Evolutionary conservation across 2,113 vertebrate species (phyloP).

Genomic region (Pterophyllum scalare): DNA sequence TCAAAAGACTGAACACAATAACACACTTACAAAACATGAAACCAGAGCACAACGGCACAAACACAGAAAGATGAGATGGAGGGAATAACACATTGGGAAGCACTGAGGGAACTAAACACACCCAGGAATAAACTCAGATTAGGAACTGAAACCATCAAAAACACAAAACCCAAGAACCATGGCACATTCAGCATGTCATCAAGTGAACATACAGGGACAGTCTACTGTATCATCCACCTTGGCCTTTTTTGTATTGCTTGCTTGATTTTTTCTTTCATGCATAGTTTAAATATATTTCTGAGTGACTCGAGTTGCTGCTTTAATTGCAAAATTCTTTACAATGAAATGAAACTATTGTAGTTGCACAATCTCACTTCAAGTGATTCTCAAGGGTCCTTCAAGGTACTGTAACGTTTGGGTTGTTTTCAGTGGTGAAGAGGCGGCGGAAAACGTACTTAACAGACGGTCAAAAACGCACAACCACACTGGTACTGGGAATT

Average conservation of each 20-base stretch:
- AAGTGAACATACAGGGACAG: not conserved
- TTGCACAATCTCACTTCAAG: not conserved
- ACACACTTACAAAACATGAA: not conserved
- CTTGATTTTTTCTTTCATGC: not conserved
- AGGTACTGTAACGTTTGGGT: too few relatives aligned
- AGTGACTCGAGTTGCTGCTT: not conserved
- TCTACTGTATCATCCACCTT: not conserved
- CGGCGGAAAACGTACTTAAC: too few relatives aligned
- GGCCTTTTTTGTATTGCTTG: not conserved
- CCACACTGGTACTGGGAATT: too few relatives aligned
- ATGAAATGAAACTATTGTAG: not conserved
- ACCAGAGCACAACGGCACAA: fast-evolving
- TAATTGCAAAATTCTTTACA: not conserved
- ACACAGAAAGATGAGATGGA: not conserved
- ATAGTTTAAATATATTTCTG: not conserved
- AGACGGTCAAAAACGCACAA: too few relatives aligned
- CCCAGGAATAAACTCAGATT: not conserved
- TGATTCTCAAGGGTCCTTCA: not conserved
- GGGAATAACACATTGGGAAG: not conserved
- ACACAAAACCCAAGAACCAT: not conserved
- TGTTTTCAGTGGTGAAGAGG: too few relatives aligned
- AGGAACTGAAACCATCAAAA: not conserved
- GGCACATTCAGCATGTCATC: not conserved
- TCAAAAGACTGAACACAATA: not conserved
- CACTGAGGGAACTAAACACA: too few relatives aligned